A percentile compares a stretch with the other conserved stretches of the same genome.
phyloP scores from a whole-genome alignment of 2,797 vertebrate species.

The Sebastolobus altivelis region DNA sequence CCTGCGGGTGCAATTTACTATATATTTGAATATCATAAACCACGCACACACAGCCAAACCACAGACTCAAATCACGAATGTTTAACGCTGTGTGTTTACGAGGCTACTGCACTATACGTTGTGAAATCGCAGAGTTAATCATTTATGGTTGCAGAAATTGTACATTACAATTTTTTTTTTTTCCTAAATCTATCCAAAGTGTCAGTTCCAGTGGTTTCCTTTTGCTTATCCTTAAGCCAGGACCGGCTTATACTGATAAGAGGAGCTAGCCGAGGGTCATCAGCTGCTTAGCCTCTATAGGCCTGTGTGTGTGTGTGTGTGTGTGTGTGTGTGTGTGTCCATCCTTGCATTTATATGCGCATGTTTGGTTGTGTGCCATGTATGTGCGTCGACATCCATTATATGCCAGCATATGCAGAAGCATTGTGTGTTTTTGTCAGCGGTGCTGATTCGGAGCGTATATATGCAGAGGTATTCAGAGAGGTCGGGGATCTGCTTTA shows the following conservation, averaged over 20 bases:
- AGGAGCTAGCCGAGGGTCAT: conserved; percentile 71
- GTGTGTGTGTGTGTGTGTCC: not conserved
- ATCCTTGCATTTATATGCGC: conserved; percentile 4
- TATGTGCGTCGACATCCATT: conserved; percentile 35
- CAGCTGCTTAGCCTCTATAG: conserved; percentile 65
- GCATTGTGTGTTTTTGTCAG: conserved; percentile 45
- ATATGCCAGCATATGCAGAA: conserved; percentile 29
- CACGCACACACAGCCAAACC: conserved; percentile 8
- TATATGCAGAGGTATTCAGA: conserved; percentile 44
- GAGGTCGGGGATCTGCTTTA: conserved; percentile 51
- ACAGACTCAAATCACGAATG: not conserved
- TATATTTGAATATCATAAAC: conserved; percentile 38
- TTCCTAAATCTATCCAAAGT: conserved; percentile 71
- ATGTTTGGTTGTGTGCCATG: conserved; percentile 31
- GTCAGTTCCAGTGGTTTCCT: conserved; percentile 72
- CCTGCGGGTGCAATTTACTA: conserved; percentile 33
- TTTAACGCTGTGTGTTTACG: conserved; percentile 41
- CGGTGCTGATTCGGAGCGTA: conserved; percentile 45
- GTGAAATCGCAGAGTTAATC: conserved; percentile 61
- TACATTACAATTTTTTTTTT: conserved; percentile 40
- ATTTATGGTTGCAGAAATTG: conserved; percentile 54
- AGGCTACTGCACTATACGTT: conserved; percentile 28
- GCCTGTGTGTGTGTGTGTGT: conserved; percentile 19
- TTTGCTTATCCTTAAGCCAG: conserved; percentile 76
- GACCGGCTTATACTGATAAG: conserved; percentile 80